A percentile compares a stretch with the other conserved stretches of the same genome.
Conservation (phyloP, 2,888 invertebrate genomes). For the Agrotis clavis region DNA sequence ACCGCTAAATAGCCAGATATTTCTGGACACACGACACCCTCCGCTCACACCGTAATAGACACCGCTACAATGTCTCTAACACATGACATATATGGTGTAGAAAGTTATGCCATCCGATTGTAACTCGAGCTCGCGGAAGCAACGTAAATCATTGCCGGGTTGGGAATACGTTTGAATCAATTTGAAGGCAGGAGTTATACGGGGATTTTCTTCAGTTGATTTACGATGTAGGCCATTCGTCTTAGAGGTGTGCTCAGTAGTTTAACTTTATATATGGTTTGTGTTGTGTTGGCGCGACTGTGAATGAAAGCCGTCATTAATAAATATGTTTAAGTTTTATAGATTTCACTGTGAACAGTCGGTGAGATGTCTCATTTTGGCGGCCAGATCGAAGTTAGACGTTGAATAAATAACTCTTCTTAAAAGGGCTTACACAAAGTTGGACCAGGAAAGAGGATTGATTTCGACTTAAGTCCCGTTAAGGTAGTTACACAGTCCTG, state of each 20-base stretch:
- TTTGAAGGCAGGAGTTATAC: slow-evolving; percentile 49
- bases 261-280: slow-evolving; percentile 19
- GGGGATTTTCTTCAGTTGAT: slow-evolving; percentile 55
- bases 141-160: slow-evolving; percentile 68
- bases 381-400: neutral
- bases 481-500: neutral
- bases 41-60: slow-evolving; percentile 81
- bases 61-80: slow-evolving; percentile 74
- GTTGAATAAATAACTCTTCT: neutral
- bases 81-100: slow-evolving; percentile 85
- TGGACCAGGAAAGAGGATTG: neutral
- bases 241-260: slow-evolving; percentile 37
- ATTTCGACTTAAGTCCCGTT: neutral
- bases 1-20: slow-evolving; percentile 83
- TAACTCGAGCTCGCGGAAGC: slow-evolving; percentile 71
- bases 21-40: slow-evolving; percentile 82
- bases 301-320: slow-evolving; percentile 25
- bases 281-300: slow-evolving; percentile 5
- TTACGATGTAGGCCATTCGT: slow-evolving; percentile 49
- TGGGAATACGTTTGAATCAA: slow-evolving; percentile 63
- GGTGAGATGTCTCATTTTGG: slow-evolving; percentile 1
- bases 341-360: neutral
- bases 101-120: slow-evolving; percentile 77
- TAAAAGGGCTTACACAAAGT: neutral
- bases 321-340: slow-evolving; percentile 2